Evolutionary conservation across 2,888 invertebrate species (phyloP).

Genomic region (Pristionchus mayeri): DNA sequence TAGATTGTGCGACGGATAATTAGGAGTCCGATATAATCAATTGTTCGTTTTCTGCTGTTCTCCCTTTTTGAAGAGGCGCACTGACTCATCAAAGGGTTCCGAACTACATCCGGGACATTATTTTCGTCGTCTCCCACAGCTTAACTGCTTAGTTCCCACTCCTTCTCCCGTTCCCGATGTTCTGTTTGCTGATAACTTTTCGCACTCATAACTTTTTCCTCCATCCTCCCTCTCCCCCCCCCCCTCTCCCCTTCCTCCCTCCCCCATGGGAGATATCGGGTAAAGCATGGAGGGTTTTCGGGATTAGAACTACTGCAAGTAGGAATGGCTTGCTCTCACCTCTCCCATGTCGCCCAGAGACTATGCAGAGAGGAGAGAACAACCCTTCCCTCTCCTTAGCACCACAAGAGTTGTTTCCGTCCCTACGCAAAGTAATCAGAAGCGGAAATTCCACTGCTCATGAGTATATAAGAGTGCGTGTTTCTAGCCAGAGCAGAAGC

Average conservation of each 20-base stretch:
- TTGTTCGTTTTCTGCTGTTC: not conserved
- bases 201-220: too few species aligned
- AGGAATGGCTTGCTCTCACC: too few species aligned
- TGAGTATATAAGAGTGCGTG: constrained; percentile 2
- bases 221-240: not conserved
- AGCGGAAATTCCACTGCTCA: not conserved
- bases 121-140: not conserved
- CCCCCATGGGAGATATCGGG: not conserved
- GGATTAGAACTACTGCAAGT: too few species aligned
- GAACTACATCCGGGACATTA: not conserved
- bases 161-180: not conserved
- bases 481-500: not conserved
- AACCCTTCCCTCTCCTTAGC: too few species aligned
- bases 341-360: too few species aligned
- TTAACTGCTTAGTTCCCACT: constrained; percentile 26
- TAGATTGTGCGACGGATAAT: too few species aligned
- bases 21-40: too few species aligned
- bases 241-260: not conserved
- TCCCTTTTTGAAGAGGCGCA: too few species aligned
- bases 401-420: not conserved
- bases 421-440: constrained; percentile 19
- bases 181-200: constrained; percentile 29
- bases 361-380: too few species aligned
- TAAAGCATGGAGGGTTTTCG: not conserved
- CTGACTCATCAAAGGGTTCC: too few species aligned